Percentiles rank a stretch among this genome's conserved stretches.
Evolutionary conservation across 2,113 vertebrate genomes (phyloP).

Genomic region (Myotis davidii): DNA sequence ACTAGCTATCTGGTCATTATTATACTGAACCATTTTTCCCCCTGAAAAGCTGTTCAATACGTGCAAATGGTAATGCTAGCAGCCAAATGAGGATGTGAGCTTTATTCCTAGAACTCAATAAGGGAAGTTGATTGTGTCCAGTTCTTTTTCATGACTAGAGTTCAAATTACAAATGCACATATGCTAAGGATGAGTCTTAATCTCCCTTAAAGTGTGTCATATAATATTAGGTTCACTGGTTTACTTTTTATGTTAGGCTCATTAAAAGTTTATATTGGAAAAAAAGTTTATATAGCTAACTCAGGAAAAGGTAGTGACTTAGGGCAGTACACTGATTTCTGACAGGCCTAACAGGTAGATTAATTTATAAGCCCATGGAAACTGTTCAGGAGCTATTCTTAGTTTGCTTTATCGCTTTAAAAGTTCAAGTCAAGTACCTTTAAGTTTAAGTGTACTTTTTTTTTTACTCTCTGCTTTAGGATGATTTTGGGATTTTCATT

Average conservation of each 20-base stretch:
- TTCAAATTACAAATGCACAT: not conserved
- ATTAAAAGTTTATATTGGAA: not conserved
- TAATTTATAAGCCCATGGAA: not conserved
- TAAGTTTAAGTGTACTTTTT: not conserved
- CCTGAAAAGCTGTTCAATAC: not conserved
- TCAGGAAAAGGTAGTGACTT: not conserved
- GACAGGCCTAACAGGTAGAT: not conserved
- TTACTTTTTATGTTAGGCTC: not conserved
- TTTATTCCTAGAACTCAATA: not conserved
- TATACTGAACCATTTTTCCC: not conserved
- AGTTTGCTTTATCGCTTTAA: conserved; percentile 23
- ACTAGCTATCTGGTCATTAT: not conserved
- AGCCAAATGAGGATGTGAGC: not conserved
- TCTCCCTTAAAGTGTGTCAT: not conserved
- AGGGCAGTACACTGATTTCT: not conserved
- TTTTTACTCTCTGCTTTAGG: not conserved
- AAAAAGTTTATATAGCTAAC: conserved; percentile 14
- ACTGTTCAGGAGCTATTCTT: not conserved
- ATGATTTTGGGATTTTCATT: conserved; percentile 1
- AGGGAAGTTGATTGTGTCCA: not conserved
- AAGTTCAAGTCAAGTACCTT: not conserved
- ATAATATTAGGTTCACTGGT: not conserved
- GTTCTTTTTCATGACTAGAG: not conserved
- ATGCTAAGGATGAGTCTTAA: not conserved
- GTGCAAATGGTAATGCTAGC: not conserved